Conservation (phyloP, 2,888 invertebrate species). For the Andrena flavipes region DNA sequence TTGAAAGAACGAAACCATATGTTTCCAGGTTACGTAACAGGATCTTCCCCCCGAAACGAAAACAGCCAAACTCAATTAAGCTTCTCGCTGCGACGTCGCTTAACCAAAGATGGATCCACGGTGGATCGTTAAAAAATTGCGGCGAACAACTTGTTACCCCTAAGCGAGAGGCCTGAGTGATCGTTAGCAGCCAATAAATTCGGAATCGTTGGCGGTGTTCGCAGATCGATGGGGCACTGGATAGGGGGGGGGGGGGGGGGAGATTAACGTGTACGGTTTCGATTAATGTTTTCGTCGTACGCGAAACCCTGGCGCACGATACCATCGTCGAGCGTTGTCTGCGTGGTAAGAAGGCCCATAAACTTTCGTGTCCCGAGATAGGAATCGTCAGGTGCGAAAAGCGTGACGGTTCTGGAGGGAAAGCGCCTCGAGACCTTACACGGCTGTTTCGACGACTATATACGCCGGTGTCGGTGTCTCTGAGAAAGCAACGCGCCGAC, state of each 20-base stretch:
- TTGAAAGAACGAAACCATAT: neutral
- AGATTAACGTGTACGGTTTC: conserved; percentile 71
- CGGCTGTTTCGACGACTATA: conserved; percentile 58
- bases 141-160: neutral
- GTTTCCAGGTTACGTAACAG: neutral
- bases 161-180: conserved; percentile 15
- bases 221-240: conserved; percentile 34
- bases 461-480: conserved; percentile 56
- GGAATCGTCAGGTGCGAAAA: conserved; percentile 83
- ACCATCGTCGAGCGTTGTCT: conserved; percentile 73
- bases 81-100: too few species aligned
- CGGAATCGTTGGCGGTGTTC: conserved; percentile 4
- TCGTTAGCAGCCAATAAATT: conserved; percentile 39
- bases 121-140: neutral
- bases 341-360: conserved; percentile 74
- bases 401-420: conserved; percentile 83
- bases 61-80: neutral
- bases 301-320: conserved; percentile 72
- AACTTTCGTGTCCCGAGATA: conserved; percentile 80
- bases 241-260: conserved; percentile 27
- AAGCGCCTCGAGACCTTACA: conserved; percentile 78
- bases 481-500: conserved; percentile 53
- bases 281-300: conserved; percentile 77
- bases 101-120: neutral
- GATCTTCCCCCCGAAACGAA: neutral